Base-by-base conservation (phyloP, 1,140 invertebrate genomes). In the Cydia fagiglandana region DNA sequence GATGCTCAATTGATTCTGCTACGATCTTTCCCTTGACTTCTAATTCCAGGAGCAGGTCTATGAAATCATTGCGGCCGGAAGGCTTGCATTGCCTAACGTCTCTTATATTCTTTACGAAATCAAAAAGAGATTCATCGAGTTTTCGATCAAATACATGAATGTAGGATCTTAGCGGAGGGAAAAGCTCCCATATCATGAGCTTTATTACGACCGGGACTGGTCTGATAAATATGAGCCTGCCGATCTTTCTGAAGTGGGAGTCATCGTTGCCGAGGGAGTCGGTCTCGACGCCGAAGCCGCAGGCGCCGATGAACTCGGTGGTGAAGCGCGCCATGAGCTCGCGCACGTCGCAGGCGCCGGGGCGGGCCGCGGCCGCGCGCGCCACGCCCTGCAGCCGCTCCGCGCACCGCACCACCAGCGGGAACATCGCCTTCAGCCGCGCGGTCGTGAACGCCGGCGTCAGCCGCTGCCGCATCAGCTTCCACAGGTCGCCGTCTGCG, bases 351-450 rank as follows among this genome's bases (percentile, higher is more conserved):
- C 45, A 12, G 45, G 79, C 77, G 6, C 76, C 82, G 34, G 79
- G 81, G 2, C 38, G 24, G 2, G 64, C 56, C 2, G 80, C 73
- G 10, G 80, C 79, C 3, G 86, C 76, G 4, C 87, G 81, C 2
- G 93, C 75, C 64, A 88, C 73, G 0, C 75, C 53, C 7, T 88
- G 84, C 4, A 95, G 77, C 50, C 93, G 88, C 0, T 91, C 73
- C 0, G 84, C 84, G n/a, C 94, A 93, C 12, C 87, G 73, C 1
- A 86, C 56, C 76, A 95, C 88, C 1, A 93, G 77, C 0, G 92
- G 87, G 78, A 93, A 93, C 93, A 95, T 95, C 17, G 85, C 86
- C 81, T 93, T 94, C 64, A 96, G 88, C 83, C 95, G 95, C n/a
- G 91, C 91, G 0, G 93, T 87, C 1, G 94, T 94, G 81, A 95